These are phyloP conservation scores for Eretmochelys imbricata DNA, from an alignment of 2,113 vertebrate species.

Conservation along the genomic window DNA sequence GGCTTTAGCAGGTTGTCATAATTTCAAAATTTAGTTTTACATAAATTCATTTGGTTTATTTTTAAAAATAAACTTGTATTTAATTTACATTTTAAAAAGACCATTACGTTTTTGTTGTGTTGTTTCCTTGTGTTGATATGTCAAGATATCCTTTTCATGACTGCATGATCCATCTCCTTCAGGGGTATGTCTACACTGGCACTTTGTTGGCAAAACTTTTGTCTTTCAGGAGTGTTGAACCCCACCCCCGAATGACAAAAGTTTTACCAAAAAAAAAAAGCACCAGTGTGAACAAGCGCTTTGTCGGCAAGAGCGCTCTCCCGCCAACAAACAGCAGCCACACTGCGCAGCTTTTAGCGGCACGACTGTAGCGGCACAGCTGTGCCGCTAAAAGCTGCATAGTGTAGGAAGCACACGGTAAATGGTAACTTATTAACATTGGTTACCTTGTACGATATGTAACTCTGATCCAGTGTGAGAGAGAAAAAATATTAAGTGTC, in stretches of 20 bases:
- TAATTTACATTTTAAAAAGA: not conserved
- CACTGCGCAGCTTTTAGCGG: no score
- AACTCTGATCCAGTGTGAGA: not conserved
- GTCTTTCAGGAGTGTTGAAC: no score
- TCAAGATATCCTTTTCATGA: not conserved
- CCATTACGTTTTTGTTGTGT: not conserved
- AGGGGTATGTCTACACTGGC: not conserved
- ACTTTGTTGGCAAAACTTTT: no score
- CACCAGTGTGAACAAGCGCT: no score
- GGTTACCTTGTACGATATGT: not conserved
- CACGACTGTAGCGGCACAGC: no score
- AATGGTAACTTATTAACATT: fast-evolving
- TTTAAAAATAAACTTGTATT: no score
- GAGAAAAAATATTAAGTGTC: not conserved
- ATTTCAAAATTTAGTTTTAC: not conserved
- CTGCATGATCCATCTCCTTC: not conserved
- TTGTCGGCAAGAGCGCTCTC: no score
- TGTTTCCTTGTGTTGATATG: not conserved
- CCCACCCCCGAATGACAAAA: no score
- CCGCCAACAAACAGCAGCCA: no score
- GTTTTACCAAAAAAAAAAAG: no score
- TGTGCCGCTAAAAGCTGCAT: no score
- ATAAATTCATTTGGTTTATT: not conserved
- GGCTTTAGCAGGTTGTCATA: not conserved
- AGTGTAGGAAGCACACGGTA: fast-evolving